A percentile compares a stretch with the other conserved stretches of the same genome.
phyloP scores from a whole-genome alignment of 2,113 vertebrate genomes.

The Crocuta crocuta region DNA sequence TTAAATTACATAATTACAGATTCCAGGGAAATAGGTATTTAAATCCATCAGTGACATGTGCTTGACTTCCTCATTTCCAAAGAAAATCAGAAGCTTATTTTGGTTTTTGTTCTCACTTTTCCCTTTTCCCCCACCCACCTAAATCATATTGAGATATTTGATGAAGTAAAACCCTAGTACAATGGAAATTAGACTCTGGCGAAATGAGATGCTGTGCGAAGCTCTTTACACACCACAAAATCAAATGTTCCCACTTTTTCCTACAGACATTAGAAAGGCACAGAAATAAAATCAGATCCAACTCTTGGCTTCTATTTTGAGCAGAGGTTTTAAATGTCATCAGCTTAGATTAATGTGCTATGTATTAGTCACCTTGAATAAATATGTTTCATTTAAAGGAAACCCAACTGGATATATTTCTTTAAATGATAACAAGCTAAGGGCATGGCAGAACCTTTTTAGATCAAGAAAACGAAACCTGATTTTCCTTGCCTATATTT shows the following conservation, averaged over 20 bases:
- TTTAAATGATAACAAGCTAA: constrained; percentile 20
- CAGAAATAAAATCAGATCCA: constrained; percentile 62
- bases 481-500: background rate
- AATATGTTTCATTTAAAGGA: constrained; percentile 57
- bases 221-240: background rate
- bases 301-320: constrained; percentile 69
- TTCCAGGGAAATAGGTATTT: constrained; percentile 35
- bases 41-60: constrained; percentile 35
- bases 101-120: constrained; percentile 25
- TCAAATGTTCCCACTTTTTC: background rate
- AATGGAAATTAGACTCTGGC: constrained; percentile 23
- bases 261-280: constrained; percentile 15
- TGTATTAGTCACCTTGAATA: constrained; percentile 71
- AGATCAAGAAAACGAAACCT: constrained; percentile 24
- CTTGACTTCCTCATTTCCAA: constrained; percentile 42
- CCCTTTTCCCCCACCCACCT: background rate
- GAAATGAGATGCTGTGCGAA: background rate
- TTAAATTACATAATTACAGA: constrained; percentile 51
- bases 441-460: background rate
- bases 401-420: constrained; percentile 35
- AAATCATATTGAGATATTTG: background rate
- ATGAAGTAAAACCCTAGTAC: constrained; percentile 10
- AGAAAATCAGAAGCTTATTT: constrained; percentile 46
- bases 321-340: constrained; percentile 68
- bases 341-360: constrained; percentile 62